Conservation (phyloP, 2,797 vertebrate genomes). For the Mergus octosetaceus region DNA sequence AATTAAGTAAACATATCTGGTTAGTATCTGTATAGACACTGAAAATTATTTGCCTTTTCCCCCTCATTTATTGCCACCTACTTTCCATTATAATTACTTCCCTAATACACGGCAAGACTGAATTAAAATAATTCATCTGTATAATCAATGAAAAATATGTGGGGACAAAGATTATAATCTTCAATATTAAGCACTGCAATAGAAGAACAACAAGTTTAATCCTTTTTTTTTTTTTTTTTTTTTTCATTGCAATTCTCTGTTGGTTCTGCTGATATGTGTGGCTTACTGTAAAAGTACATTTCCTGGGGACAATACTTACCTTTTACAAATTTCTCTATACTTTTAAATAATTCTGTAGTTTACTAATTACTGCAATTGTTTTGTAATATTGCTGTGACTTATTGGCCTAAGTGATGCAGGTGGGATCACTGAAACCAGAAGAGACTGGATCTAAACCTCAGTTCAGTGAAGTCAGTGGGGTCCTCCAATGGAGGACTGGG, state of each 20-base stretch:
- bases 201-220: neutral
- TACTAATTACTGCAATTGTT: neutral
- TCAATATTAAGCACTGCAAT: neutral
- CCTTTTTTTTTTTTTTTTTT: no score
- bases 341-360: neutral
- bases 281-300: neutral
- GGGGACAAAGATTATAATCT: neutral
- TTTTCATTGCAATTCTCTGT: neutral
- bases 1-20: conserved; percentile 67
- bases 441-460: neutral
- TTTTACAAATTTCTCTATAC: neutral
- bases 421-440: neutral
- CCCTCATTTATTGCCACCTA: conserved; percentile 32
- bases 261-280: neutral
- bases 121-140: neutral
- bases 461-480: neutral
- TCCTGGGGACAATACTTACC: neutral
- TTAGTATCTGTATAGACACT: conserved; percentile 48
- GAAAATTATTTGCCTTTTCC: conserved; percentile 31
- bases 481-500: neutral
- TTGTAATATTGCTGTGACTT: neutral
- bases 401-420: neutral
- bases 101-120: neutral
- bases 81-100: conserved; percentile 51
- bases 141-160: neutral